A percentile compares a stretch with the other conserved stretches of the same genome.
phyloP scores from a whole-genome alignment of 2,113 vertebrate species.

The Oophaga pumilio region DNA sequence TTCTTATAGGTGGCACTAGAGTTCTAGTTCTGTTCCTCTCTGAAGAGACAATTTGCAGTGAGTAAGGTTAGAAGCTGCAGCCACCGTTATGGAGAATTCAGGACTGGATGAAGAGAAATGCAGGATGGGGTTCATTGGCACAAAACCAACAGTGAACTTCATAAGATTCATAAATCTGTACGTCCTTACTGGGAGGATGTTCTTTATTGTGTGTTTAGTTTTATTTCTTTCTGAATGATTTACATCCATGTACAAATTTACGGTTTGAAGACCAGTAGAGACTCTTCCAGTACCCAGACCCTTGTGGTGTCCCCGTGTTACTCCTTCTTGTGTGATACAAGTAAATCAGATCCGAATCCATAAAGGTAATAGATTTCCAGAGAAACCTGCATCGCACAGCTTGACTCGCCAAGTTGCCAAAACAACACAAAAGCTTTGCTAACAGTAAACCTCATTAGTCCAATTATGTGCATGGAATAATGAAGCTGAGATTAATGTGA shows the following conservation, averaged over 20 bases:
- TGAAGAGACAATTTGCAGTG: too few species aligned
- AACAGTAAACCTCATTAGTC: conserved; percentile 69
- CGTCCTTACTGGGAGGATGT: too few species aligned
- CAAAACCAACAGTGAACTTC: too few species aligned
- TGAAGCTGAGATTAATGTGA: conserved; percentile 62
- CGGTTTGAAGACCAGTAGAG: neutral
- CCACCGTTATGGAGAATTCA: too few species aligned
- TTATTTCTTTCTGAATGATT: too few species aligned
- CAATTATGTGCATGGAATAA: conserved; percentile 67
- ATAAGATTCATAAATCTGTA: too few species aligned
- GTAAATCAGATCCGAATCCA: neutral
- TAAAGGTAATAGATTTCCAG: conserved; percentile 22
- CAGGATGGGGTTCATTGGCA: too few species aligned
- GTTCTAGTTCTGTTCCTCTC: too few species aligned
- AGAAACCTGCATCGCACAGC: conserved; percentile 12
- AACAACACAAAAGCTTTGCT: conserved; percentile 67
- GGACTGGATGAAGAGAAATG: too few species aligned
- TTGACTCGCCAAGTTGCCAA: conserved; percentile 44
- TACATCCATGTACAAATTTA: neutral
- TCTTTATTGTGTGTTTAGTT: too few species aligned
- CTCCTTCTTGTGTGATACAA: neutral
- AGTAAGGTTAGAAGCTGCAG: too few species aligned
- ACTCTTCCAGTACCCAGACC: neutral
- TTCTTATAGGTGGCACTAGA: too few species aligned
- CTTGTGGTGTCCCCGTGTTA: neutral